phyloP scores from a whole-genome alignment of 2,113 vertebrate species.

The Tretioscincus oriximinensis region DNA sequence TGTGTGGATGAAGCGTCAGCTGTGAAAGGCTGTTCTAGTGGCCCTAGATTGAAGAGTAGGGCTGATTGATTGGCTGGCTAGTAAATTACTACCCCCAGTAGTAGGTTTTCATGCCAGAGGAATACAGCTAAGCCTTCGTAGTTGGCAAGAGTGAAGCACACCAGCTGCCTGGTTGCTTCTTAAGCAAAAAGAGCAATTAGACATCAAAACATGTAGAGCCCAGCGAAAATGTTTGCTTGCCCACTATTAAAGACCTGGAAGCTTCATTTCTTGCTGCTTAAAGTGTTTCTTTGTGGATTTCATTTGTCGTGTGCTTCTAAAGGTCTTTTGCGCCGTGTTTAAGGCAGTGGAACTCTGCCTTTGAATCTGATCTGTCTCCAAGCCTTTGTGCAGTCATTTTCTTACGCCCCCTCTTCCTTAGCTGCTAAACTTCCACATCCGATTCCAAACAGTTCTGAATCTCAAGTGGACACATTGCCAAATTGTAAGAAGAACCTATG shows the following conservation, averaged over 20 bases:
- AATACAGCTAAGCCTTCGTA: background rate
- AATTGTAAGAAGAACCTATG: too few relatives aligned
- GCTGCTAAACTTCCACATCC: too few relatives aligned
- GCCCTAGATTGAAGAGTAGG: constrained; percentile 28
- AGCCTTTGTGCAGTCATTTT: too few relatives aligned
- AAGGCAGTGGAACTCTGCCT: rapidly evolving
- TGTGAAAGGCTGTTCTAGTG: constrained; percentile 5
- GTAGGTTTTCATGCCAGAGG: background rate
- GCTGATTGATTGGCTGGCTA: too few relatives aligned
- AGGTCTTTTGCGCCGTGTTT: background rate
- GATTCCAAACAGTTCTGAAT: too few relatives aligned
- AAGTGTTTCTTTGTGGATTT: background rate
- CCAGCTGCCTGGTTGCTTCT: background rate
- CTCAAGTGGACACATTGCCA: too few relatives aligned
- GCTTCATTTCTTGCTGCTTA: background rate
- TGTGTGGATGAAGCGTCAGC: background rate
- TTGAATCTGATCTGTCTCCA: too few relatives aligned
- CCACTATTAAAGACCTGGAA: background rate
- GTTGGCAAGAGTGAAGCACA: constrained; percentile 10
- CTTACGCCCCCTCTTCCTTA: too few relatives aligned
- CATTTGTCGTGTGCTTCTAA: background rate
- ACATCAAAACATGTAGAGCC: background rate
- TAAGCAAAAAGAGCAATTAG: background rate
- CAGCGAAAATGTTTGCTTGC: constrained; percentile 11
- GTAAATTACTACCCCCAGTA: background rate